These are phyloP conservation scores for Stenolophus ochropezus DNA, from an alignment of 2,888 invertebrate species.

Conservation along the genomic window DNA sequence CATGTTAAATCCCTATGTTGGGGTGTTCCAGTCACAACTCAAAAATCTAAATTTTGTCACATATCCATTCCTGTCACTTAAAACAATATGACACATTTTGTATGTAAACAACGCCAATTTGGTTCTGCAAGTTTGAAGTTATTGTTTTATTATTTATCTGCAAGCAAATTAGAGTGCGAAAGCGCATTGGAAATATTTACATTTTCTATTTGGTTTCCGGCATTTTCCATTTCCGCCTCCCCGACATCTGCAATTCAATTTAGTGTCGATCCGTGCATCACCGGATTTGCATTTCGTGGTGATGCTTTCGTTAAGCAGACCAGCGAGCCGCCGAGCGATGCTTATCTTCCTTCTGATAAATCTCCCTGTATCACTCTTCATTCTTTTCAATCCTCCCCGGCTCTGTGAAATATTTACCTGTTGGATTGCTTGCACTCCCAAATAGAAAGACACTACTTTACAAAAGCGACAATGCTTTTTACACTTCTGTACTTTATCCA, in stretches of 20 bases:
- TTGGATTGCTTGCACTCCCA: not conserved
- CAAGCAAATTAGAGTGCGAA: constrained; percentile 16
- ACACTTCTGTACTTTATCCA: too few relatives aligned
- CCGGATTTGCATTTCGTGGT: constrained; percentile 33
- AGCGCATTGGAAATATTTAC: constrained; percentile 20
- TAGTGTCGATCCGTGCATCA: constrained; percentile 36
- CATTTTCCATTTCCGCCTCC: constrained; percentile 17
- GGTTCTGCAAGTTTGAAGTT: too few relatives aligned
- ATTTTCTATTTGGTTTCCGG: constrained; percentile 43
- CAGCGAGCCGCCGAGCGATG: constrained; percentile 7
- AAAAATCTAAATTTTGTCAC: too few relatives aligned
- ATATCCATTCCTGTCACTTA: too few relatives aligned
- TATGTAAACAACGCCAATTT: too few relatives aligned
- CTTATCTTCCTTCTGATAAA: constrained; percentile 14
- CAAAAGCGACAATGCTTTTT: not conserved
- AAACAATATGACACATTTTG: too few relatives aligned
- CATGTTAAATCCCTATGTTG: too few relatives aligned
- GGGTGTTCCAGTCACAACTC: too few relatives aligned
- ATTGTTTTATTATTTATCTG: constrained; percentile 43
- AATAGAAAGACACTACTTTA: not conserved
- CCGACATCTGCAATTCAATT: constrained; percentile 47
- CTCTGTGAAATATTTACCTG: not conserved
- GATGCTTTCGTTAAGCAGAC: constrained; percentile 26
- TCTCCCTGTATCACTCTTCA: constrained; percentile 13
- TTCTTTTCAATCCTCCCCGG: not conserved